Evolutionary conservation across 1,140 invertebrate species (phyloP).

Genomic region (Bombus pyrosoma): DNA sequence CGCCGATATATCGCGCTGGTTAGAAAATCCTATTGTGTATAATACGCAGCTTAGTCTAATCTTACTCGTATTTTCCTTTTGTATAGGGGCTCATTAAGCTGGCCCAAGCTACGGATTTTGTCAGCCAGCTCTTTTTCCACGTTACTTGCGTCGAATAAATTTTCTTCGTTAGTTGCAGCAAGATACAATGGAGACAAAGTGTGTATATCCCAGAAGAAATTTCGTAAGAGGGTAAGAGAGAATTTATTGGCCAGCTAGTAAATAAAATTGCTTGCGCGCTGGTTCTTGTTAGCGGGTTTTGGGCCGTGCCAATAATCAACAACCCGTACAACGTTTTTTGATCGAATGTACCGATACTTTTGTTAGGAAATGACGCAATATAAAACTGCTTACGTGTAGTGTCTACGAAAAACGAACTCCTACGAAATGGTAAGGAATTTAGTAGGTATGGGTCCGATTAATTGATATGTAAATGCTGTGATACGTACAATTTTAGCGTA

Average conservation of each 20-base stretch:
- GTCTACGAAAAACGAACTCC: too few relatives aligned
- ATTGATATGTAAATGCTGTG: too few relatives aligned
- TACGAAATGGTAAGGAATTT: too few relatives aligned
- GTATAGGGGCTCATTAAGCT: conserved; percentile 31
- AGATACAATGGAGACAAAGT: neutral
- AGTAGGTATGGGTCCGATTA: too few relatives aligned
- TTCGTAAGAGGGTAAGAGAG: conserved; percentile 5
- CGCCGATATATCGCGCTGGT: conserved; percentile 58
- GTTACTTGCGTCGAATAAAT: neutral
- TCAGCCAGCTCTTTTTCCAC: conserved; percentile 8
- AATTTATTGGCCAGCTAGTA: neutral
- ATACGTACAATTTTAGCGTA: too few relatives aligned
- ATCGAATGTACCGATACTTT: neutral
- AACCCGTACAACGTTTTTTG: neutral
- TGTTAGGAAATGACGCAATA: neutral
- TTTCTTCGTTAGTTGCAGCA: neutral
- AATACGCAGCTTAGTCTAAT: conserved; percentile 24
- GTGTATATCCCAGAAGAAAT: neutral
- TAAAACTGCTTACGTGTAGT: neutral
- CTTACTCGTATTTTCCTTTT: conserved; percentile 33
- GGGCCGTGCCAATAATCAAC: too few relatives aligned
- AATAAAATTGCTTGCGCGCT: neutral
- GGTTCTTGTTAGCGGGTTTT: conserved; percentile 2
- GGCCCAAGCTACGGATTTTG: conserved; percentile 3
- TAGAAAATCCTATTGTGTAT: conserved; percentile 55